Conservation (phyloP, 2,113 vertebrate species). For the Gopherus flavomarginatus region DNA sequence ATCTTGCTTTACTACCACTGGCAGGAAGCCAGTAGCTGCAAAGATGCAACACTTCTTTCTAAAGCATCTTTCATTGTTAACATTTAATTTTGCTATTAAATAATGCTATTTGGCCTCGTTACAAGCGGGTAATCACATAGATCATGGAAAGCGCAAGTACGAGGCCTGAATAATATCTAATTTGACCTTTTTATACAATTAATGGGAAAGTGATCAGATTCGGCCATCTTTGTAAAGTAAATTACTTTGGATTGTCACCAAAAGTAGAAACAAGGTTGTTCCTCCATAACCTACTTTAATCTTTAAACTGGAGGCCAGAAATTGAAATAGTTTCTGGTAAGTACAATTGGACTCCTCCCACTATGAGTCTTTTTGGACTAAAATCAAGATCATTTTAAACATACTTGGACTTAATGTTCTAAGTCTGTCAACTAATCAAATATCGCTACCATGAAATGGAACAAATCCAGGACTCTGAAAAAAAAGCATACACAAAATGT, state of each 20-base stretch:
- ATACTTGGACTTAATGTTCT: background rate
- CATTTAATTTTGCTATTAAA: background rate
- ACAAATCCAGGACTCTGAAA: background rate
- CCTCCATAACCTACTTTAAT: background rate
- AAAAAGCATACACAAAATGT: background rate
- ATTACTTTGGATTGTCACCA: background rate
- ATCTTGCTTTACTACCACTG: background rate
- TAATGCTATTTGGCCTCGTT: background rate
- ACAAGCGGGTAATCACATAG: background rate
- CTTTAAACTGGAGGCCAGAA: background rate
- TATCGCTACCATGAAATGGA: background rate
- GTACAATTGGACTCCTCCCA: background rate
- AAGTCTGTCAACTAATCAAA: conserved; percentile 8
- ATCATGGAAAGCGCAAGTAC: background rate
- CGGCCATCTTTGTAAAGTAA: background rate
- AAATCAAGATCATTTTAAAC: conserved; percentile 38
- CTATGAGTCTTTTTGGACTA: background rate
- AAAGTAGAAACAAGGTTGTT: background rate
- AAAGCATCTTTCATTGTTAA: background rate
- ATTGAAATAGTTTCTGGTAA: background rate
- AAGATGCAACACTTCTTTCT: background rate
- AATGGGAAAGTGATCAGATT: background rate
- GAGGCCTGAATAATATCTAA: background rate
- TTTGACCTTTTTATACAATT: background rate
- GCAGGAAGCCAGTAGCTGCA: background rate